These are phyloP conservation scores for Trichacis sp. DNA, from an alignment of 2,888 invertebrate genomes.

Conservation along the genomic window DNA sequence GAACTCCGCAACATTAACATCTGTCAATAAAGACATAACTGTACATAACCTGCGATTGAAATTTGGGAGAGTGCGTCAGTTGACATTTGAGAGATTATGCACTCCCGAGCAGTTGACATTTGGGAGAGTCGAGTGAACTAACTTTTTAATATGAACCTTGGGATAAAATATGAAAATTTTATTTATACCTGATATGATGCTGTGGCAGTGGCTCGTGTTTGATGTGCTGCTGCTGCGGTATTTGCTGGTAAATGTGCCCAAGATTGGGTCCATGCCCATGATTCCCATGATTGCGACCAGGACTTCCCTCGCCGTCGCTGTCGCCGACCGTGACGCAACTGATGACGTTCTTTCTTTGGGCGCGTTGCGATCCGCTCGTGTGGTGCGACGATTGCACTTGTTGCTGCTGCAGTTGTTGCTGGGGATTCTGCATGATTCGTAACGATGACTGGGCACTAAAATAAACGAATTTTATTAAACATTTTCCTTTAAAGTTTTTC, in stretches of 20 bases:
- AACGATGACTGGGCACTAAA: conserved; percentile 63
- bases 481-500: no score
- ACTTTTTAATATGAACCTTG: no score
- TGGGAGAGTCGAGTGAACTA: no score
- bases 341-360: conserved; percentile 79
- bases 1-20: no score
- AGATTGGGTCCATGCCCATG: no score
- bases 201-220: conserved; percentile 73
- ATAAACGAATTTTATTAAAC: conserved; percentile 9
- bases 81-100: no score
- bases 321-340: conserved; percentile 84
- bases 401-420: conserved; percentile 46
- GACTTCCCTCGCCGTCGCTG: conserved; percentile 78
- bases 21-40: no score
- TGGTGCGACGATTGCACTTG: conserved; percentile 8
- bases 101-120: no score
- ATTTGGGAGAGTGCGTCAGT: no score
- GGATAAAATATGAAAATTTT: no score
- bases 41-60: no score
- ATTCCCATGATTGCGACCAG: conserved; percentile 70
- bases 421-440: conserved; percentile 58
- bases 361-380: conserved; percentile 51
- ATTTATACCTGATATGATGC: conserved; percentile 59
- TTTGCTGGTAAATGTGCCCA: conserved; percentile 62
- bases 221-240: conserved; percentile 68